phyloP scores from a whole-genome alignment of 2,113 vertebrate genomes.

The Muntiacus muntjak region DNA sequence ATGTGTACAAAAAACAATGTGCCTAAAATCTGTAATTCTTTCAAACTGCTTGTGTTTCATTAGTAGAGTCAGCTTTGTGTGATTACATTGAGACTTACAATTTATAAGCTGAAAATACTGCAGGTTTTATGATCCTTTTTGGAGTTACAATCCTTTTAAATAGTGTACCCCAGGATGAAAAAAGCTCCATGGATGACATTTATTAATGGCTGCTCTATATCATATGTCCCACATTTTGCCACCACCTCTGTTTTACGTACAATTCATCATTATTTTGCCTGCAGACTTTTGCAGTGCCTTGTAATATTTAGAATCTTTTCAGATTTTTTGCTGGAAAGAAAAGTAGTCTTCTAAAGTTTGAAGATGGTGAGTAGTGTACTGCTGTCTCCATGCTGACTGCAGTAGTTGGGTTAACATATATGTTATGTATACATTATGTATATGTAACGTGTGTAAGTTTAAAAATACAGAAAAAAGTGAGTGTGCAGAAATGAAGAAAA shows the following conservation, averaged over 20 bases:
- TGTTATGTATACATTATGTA: conserved; percentile 67
- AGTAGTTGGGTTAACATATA: conserved; percentile 60
- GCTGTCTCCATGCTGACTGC: conserved; percentile 58
- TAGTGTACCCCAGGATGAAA: conserved; percentile 33
- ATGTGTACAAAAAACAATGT: conserved; percentile 31
- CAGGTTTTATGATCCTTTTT: conserved; percentile 43
- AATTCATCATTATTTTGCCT: conserved; percentile 74
- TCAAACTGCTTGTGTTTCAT: conserved; percentile 25
- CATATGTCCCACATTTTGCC: conserved; percentile 39
- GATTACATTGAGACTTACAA: conserved; percentile 33
- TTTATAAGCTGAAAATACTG: conserved; percentile 38
- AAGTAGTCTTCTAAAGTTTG: conserved; percentile 72
- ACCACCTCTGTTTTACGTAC: conserved; percentile 46
- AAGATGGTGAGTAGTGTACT: conserved; percentile 69
- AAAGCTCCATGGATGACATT: conserved; percentile 17
- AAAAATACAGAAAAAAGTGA: conserved; percentile 50
- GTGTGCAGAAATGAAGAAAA: conserved; percentile 60
- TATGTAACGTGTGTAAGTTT: conserved; percentile 56
- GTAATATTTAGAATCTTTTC: conserved; percentile 75
- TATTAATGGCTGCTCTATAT: conserved; percentile 54
- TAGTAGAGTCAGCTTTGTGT: conserved; percentile 22
- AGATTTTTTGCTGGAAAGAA: conserved; percentile 77
- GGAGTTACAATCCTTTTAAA: conserved; percentile 29
- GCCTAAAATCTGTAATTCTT: conserved; percentile 49
- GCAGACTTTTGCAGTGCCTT: conserved; percentile 82